Conservation (phyloP, 2,113 vertebrate species). For the Theropithecus gelada region DNA sequence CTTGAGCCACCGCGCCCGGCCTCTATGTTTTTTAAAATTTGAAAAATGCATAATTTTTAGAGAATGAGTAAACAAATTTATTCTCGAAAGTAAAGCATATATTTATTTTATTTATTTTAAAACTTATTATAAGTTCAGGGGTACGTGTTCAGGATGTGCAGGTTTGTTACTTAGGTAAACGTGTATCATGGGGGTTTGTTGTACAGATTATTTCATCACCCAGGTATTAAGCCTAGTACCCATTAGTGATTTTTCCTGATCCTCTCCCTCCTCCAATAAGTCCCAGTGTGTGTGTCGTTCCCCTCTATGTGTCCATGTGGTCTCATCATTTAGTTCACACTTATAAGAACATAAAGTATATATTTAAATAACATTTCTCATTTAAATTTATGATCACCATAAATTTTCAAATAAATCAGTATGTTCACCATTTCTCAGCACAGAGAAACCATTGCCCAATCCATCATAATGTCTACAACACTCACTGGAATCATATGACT, state of each 20-base stretch:
- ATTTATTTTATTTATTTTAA: not conserved
- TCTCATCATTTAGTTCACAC: too few species aligned
- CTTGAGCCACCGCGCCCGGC: too few species aligned
- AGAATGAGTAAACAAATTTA: not conserved
- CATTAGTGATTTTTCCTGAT: too few species aligned
- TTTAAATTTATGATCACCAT: not conserved
- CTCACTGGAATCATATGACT: not conserved
- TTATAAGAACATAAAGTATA: not conserved
- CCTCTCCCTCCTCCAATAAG: too few species aligned
- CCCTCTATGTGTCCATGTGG: too few species aligned
- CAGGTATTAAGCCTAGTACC: too few species aligned
- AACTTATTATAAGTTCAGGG: too few species aligned
- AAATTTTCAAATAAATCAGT: not conserved
- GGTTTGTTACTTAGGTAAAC: too few species aligned
- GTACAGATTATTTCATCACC: too few species aligned
- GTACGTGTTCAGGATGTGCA: too few species aligned
- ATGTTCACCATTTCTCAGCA: not conserved
- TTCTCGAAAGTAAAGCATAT: not conserved
- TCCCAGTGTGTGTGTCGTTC: too few species aligned
- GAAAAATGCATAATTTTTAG: conserved; percentile 13
- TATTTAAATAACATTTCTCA: not conserved
- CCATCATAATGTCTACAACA: not conserved
- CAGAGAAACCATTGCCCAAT: not conserved
- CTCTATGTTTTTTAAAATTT: not conserved
- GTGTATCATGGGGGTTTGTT: too few species aligned